Conservation (phyloP, 1,140 invertebrate species). For the Spodoptera frugiperda region DNA sequence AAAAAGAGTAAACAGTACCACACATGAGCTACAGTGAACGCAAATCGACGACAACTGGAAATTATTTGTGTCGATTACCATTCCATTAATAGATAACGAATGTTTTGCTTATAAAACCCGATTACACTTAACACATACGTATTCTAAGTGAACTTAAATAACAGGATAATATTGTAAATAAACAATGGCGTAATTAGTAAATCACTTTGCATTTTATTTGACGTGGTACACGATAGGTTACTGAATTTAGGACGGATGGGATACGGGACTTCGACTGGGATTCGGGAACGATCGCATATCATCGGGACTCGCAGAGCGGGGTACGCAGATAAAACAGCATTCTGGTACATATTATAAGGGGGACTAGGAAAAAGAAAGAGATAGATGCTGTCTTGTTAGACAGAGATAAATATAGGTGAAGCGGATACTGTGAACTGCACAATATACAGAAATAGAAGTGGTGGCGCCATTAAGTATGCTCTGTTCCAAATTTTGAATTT, state of each 20-base stretch:
- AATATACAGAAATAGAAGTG: slow-evolving; percentile 74
- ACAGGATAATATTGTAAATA: slow-evolving; percentile 53
- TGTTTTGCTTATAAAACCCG: not conserved
- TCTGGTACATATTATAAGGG: slow-evolving; percentile 36
- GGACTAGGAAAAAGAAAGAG: slow-evolving; percentile 54
- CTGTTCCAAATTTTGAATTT: slow-evolving; percentile 70
- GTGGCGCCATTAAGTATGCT: slow-evolving; percentile 56
- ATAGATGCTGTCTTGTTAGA: slow-evolving; percentile 46
- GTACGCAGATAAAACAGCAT: slow-evolving; percentile 24
- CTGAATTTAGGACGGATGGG: slow-evolving; percentile 70
- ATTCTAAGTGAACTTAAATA: not conserved
- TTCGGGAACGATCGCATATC: slow-evolving; percentile 65
- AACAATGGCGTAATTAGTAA: slow-evolving; percentile 56
- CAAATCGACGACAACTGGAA: slow-evolving; percentile 27
- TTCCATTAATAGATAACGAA: slow-evolving; percentile 20
- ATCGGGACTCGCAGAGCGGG: slow-evolving; percentile 22
- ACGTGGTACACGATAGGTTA: slow-evolving; percentile 50
- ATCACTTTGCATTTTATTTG: slow-evolving; percentile 56
- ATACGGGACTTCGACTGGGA: slow-evolving; percentile 55
- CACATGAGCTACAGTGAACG: slow-evolving; percentile 13
- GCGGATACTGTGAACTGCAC: slow-evolving; percentile 74
- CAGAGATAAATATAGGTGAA: slow-evolving; percentile 54
- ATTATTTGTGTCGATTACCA: slow-evolving; percentile 18
- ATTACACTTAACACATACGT: not conserved
- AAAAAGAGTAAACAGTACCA: slow-evolving; percentile 37